Base-by-base conservation (phyloP, 2,888 invertebrate genomes). In the Chydorus sphaericus region DNA sequence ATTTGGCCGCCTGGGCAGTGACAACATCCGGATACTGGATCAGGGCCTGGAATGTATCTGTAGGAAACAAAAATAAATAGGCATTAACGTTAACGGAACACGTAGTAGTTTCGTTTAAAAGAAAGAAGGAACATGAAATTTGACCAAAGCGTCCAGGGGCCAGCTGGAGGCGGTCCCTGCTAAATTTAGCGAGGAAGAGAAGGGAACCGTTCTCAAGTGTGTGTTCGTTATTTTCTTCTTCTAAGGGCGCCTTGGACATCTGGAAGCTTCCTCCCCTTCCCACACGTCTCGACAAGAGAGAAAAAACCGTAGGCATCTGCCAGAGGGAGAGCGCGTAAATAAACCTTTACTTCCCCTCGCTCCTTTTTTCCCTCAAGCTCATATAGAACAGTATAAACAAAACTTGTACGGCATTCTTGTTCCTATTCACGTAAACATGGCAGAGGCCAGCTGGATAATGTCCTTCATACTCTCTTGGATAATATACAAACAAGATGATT, bases 1-100 rank as follows among this genome's bases (percentile, higher is more conserved):
- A 78, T 80, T 96, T 97, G 68, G 98, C 97, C 66, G 91, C 83
- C 74, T 94, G 94, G 63, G 98, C 97, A 64, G 93, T 87, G 69
- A 89, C 82, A 61, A 94, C 88, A 75, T 97, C 97, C 65, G 92
- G 88, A 74, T 94, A 96, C 77, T 98, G 98, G 73, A 98, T 93
- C 69, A 98, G 82, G 62, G 97, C 97, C 84, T 98, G 91, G 81
- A 92, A 92, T 74, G 89, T 86, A 77, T 85, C 90, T 90, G 80
- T 63, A 70, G 65, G 48, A 50, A 23, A 23, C 23, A 52, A 18
- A 31, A 26, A 7, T 18, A 39, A 16, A 39, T 39, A 16, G 20
- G 8, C 20, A 10, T 39, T 39, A 39, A 39, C 10, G n/a, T 33
- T 33, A 33, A 11, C n/a, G 10, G 10, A 14, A 50, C 11, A 28